Percentiles rank a stretch among this genome's conserved stretches.
Conservation (phyloP, 2,888 invertebrate genomes). For the Apotomis turbidana region DNA sequence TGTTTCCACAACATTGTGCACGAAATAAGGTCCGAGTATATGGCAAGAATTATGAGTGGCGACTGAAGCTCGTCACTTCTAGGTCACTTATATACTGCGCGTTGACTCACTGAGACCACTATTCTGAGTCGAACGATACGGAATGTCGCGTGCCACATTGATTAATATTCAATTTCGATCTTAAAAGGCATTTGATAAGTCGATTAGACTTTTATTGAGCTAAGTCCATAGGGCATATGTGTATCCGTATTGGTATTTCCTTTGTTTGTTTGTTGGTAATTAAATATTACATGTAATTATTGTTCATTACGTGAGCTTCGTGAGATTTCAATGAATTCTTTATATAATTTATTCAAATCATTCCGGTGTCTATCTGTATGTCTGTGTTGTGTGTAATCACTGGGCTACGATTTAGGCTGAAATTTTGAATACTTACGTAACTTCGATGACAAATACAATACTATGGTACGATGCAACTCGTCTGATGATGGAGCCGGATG, state of each 20-base stretch:
- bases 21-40: background rate
- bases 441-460: no score
- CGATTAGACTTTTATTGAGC: constrained; percentile 22
- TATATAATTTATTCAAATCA: no score
- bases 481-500: no score
- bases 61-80: constrained; percentile 22
- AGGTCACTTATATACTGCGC: constrained; percentile 35
- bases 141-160: constrained; percentile 11
- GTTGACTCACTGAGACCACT: constrained; percentile 27
- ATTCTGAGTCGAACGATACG: constrained; percentile 30
- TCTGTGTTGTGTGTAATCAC: no score
- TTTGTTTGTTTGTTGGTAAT: background rate
- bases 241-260: constrained; percentile 15
- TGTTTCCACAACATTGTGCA: constrained; percentile 27
- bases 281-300: background rate
- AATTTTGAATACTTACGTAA: no score
- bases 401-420: no score
- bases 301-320: background rate
- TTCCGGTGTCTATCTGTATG: no score
- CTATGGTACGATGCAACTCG: no score
- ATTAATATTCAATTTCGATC: constrained; percentile 26
- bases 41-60: constrained; percentile 12
- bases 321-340: no score
- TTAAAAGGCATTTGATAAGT: constrained; percentile 27
- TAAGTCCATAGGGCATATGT: constrained; percentile 15